These are phyloP conservation scores for Melanotaenia maccullochi DNA, from an alignment of 2,797 vertebrate genomes.

Conservation along the genomic window DNA sequence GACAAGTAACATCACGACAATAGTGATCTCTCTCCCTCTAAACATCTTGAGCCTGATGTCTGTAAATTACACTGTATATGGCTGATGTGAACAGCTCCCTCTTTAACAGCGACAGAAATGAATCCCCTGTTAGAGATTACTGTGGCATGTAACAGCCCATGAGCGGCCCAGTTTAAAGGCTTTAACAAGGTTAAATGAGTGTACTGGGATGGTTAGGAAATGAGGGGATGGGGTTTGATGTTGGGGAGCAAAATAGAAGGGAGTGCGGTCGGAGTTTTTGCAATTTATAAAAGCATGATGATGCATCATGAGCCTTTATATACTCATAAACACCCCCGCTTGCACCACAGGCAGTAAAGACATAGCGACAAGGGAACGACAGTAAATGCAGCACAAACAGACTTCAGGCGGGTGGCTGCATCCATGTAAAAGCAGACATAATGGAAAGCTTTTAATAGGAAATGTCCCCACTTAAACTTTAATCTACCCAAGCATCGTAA, in stretches of 20 bases:
- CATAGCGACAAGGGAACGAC: constrained; percentile 47
- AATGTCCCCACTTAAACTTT: constrained; percentile 63
- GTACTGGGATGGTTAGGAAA: constrained; percentile 57
- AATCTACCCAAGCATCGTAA: constrained; percentile 59
- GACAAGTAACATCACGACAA: constrained; percentile 41
- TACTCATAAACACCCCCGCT: constrained; percentile 72
- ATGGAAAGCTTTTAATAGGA: constrained; percentile 64
- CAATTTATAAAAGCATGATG: constrained; percentile 72
- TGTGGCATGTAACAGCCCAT: constrained; percentile 77
- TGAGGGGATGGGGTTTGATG: constrained; percentile 4
- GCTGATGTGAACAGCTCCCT: constrained; percentile 52
- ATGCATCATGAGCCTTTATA: constrained; percentile 73
- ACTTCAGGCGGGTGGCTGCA: constrained; percentile 29
- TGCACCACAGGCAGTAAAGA: constrained; percentile 64
- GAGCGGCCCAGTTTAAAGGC: constrained; percentile 64
- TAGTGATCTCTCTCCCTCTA: constrained; percentile 25
- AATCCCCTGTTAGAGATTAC: constrained; percentile 78
- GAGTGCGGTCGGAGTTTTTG: constrained; percentile 37
- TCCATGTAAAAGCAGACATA: constrained; percentile 52
- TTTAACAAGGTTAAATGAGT: constrained; percentile 82
- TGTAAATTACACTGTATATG: constrained; percentile 62
- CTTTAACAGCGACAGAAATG: constrained; percentile 72
- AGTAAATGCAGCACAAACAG: constrained; percentile 62
- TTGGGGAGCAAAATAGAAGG: constrained; percentile 18
- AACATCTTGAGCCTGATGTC: constrained; percentile 49